Evolutionary conservation across 2,797 vertebrate species (phyloP).

Genomic region (Melanotaenia boesemani): DNA sequence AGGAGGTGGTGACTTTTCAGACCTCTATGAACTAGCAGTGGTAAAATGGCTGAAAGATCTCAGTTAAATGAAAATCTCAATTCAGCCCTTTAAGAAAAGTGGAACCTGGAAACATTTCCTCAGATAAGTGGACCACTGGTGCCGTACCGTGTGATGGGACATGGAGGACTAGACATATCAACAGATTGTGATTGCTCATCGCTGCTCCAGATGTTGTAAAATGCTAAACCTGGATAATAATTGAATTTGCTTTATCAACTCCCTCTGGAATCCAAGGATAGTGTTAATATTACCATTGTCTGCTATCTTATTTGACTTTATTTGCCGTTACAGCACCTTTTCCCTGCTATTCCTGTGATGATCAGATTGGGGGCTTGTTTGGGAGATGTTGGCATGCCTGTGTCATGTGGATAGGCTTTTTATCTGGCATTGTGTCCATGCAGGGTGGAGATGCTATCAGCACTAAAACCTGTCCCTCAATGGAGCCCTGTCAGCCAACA

Average conservation of each 20-base stretch:
- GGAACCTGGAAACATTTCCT: constrained; percentile 52
- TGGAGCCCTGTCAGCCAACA: constrained; percentile 82
- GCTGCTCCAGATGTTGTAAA: constrained; percentile 27
- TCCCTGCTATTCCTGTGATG: constrained; percentile 58
- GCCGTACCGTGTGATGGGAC: constrained; percentile 46
- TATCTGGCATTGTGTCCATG: constrained; percentile 80
- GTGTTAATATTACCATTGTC: constrained; percentile 57
- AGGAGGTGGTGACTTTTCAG: constrained; percentile 67
- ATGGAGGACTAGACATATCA: not conserved
- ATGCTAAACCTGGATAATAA: constrained; percentile 45
- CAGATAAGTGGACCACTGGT: constrained; percentile 47
- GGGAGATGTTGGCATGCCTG: constrained; percentile 72
- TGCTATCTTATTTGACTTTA: constrained; percentile 78
- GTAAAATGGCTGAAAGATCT: constrained; percentile 58
- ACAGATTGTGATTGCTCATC: constrained; percentile 46
- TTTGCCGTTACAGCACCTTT: constrained; percentile 68
- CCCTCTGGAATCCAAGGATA: constrained; percentile 55
- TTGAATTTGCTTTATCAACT: constrained; percentile 70
- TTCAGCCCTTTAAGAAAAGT: constrained; percentile 44
- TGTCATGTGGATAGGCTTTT: constrained; percentile 78
- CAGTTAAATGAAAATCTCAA: constrained; percentile 49
- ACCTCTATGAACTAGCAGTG: constrained; percentile 53
- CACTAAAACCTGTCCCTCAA: constrained; percentile 77
- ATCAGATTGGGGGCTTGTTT: constrained; percentile 78
- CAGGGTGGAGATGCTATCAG: constrained; percentile 81